These are phyloP conservation scores for Hydractinia symbiolongicarpus DNA, from an alignment of 30 jellyfish, hydroid and myxozoan species.

Conservation along the genomic window DNA sequence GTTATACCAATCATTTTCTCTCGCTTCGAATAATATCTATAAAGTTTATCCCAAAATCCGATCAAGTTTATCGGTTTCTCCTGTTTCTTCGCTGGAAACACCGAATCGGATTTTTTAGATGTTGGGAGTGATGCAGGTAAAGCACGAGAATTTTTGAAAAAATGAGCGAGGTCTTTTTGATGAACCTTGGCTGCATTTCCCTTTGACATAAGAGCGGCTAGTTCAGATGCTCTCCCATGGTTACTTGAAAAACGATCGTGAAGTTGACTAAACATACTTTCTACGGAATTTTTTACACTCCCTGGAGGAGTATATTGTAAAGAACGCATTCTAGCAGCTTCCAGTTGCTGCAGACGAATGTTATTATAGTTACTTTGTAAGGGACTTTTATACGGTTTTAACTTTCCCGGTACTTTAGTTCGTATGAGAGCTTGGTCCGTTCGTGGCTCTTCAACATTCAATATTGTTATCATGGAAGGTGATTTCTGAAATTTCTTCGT, in stretches of 20 bases:
- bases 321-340: not conserved
- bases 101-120: not conserved
- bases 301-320: not conserved
- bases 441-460: conserved; percentile 44
- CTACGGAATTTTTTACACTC: not conserved
- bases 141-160: not conserved
- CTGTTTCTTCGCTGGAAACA: not conserved
- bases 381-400: not conserved
- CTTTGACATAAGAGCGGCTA: not conserved
- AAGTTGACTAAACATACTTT: not conserved
- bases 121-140: not conserved
- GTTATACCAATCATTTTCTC: conserved; percentile 2
- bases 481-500: not conserved
- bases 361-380: no score
- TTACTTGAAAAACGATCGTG: not conserved
- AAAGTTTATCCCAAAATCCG: conserved; percentile 26
- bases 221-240: not conserved
- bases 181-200: conserved; percentile 9
- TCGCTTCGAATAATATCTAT: conserved; percentile 17
- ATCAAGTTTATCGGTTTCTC: conserved; percentile 11
- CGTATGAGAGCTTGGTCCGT: conserved; percentile 88
- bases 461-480: not conserved
- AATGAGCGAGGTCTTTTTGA: not conserved
- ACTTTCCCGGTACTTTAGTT: conserved; percentile 41
- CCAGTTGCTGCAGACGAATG: not conserved